phyloP scores from a whole-genome alignment of 2,888 invertebrate genomes.

The Marasmarcha lunaedactyla region DNA sequence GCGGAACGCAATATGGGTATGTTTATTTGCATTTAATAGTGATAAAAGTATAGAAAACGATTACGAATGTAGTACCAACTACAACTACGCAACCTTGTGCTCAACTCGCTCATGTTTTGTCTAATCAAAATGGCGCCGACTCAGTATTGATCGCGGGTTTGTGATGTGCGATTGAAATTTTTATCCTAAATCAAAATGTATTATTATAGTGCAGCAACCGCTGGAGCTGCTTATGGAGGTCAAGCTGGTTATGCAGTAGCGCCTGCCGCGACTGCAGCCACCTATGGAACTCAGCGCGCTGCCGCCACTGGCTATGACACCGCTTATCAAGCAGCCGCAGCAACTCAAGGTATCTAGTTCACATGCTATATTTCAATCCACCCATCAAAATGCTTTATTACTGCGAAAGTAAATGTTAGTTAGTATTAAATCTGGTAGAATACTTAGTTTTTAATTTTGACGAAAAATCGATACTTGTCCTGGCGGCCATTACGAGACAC shows the following conservation, averaged over 20 bases:
- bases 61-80: too few relatives aligned
- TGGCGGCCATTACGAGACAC: conserved; percentile 9
- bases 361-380: too few relatives aligned
- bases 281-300: conserved; percentile 86
- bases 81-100: conserved; percentile 25
- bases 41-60: too few relatives aligned
- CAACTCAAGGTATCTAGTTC: conserved; percentile 75
- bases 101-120: conserved; percentile 31
- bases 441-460: too few relatives aligned
- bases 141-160: conserved; percentile 45
- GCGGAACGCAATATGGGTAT: conserved; percentile 93
- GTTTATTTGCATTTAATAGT: too few relatives aligned
- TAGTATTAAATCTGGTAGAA: too few relatives aligned
- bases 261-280: conserved; percentile 83
- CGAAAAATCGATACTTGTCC: conserved; percentile 1
- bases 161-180: conserved; percentile 11
- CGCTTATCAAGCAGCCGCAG: conserved; percentile 85
- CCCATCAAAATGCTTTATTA: too few relatives aligned
- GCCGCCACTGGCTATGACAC: conserved; percentile 85
- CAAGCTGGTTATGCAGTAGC: conserved; percentile 89
- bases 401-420: too few relatives aligned
- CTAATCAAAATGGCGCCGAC: conserved; percentile 63
- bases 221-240: conserved; percentile 85
- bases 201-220: conserved; percentile 74
- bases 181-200: conserved; percentile 16